A percentile compares a stretch with the other conserved stretches of the same genome.
Conservation (phyloP, 2,113 vertebrate genomes). For the Anolis sagrei region DNA sequence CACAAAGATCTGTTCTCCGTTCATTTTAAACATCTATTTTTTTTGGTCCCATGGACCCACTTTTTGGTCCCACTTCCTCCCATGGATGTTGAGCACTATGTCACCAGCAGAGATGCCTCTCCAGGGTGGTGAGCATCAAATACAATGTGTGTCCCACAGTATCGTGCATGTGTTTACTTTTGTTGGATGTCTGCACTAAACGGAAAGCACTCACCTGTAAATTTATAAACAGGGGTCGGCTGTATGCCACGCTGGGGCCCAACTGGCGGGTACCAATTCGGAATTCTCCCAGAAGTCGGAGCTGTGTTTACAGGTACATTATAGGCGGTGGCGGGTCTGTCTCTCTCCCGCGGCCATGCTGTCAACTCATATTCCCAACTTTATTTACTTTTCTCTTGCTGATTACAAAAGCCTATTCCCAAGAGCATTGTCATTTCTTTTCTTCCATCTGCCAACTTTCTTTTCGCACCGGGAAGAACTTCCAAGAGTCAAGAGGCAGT, state of each 20-base stretch:
- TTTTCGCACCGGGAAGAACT: neutral
- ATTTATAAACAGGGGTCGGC: slow-evolving; percentile 90
- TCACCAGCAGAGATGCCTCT: neutral
- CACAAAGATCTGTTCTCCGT: neutral
- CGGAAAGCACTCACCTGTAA: slow-evolving; percentile 62
- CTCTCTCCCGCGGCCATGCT: slow-evolving; percentile 14
- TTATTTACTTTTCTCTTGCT: neutral
- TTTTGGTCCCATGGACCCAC: too few species aligned
- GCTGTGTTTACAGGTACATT: slow-evolving; percentile 92
- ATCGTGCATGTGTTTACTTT: slow-evolving; percentile 10
- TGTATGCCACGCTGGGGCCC: slow-evolving; percentile 94
- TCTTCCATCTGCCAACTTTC: slow-evolving; percentile 20
- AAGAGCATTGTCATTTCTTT: neutral
- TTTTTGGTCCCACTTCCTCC: neutral
- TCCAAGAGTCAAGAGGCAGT: neutral
- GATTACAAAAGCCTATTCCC: neutral
- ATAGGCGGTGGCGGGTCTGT: slow-evolving; percentile 62
- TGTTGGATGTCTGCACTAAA: slow-evolving; percentile 48
- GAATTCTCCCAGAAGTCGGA: slow-evolving; percentile 89
- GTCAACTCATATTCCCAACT: slow-evolving; percentile 27
- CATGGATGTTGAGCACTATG: neutral
- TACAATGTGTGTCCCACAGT: neutral
- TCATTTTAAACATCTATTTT: neutral
- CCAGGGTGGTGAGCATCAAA: neutral
- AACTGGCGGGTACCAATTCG: slow-evolving; percentile 93